Evolutionary conservation across 1,140 invertebrate genomes (phyloP).

Genomic region (Harpegnathos saltator): DNA sequence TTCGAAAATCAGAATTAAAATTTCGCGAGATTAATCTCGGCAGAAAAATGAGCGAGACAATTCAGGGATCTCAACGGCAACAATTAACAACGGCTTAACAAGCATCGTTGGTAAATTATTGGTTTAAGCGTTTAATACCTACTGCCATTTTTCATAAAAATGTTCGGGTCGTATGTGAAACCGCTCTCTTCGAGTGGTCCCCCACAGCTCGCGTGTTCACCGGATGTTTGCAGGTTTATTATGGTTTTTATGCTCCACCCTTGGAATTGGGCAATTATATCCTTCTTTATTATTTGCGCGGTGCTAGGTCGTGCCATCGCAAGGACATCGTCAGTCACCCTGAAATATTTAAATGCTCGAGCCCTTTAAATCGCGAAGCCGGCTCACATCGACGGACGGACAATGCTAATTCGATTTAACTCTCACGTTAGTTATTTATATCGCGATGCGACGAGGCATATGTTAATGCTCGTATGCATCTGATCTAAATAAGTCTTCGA

Average conservation of each 20-base stretch:
- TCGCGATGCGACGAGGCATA: not conserved
- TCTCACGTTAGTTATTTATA: slow-evolving; percentile 15
- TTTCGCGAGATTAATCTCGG: not conserved
- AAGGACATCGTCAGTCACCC: slow-evolving; percentile 94
- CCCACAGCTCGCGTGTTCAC: slow-evolving; percentile 94
- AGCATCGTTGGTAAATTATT: not conserved
- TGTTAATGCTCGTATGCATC: not conserved
- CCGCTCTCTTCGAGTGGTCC: slow-evolving; percentile 90
- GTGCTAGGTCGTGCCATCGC: slow-evolving; percentile 95
- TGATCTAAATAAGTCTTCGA: slow-evolving; percentile 23
- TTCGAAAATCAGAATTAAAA: not conserved
- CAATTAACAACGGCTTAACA: not conserved
- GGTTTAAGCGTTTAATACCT: slow-evolving; percentile 80
- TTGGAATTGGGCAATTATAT: slow-evolving; percentile 93
- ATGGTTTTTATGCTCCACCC: slow-evolving; percentile 92
- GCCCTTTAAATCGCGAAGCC: not conserved
- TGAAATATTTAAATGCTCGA: slow-evolving; percentile 77
- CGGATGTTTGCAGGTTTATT: slow-evolving; percentile 93
- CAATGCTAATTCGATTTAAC: slow-evolving; percentile 7
- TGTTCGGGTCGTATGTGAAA: slow-evolving; percentile 92
- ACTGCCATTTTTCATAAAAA: slow-evolving; percentile 95
- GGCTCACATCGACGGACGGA: not conserved
- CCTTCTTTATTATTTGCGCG: slow-evolving; percentile 89
- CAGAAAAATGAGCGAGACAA: not conserved
- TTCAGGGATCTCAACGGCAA: too few relatives aligned